Evolutionary conservation across 2,888 invertebrate species (phyloP), one percentile per base, ranked within the genome.

Genomic region (Eueremaeus valkanovi): DNA sequence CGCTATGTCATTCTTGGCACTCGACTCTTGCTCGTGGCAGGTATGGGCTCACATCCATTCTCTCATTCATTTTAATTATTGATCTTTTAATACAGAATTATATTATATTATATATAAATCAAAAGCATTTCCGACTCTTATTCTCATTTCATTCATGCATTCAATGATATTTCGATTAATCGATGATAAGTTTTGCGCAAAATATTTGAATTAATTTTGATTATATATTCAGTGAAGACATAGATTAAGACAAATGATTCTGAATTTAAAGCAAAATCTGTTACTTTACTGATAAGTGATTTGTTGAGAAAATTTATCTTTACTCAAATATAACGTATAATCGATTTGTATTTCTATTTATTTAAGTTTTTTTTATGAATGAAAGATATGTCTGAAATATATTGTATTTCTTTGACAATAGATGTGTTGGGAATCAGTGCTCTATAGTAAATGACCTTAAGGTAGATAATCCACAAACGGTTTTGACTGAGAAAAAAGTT

Each of bases 1-100:
- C 63, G 3, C 21, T 75, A 78, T 79, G 78, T 79, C 78, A 76
- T 79, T 78, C 73, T 75, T 77, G 55, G 77, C 79, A 70, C 77
- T 79, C 76, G 79, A 79, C 77, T 79, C 79, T 77, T 79, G 79
- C 76, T 79, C 79, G 73, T 79, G 79, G 79, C 79, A 79, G 78
- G 79, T 79, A 79, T 77, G 79, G 55, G 27, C 24, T 55, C 27
- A 27, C 27, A 8, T 51, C 51, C 36, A 36, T 36, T 73, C 73
- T 24, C 16, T n/a, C 40, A 45, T 36, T 73, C 49, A 36, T 63
- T 63, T 63, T 63, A 63, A 63, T 63, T 36, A 63, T 63, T 63
- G 63, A 63, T 36, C 33, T 16, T 13, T 61, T n/a, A 24, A 55
- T 45, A 3, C 42, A 45, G 11, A n/a, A n/a, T n/a, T n/a, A n/a